Evolutionary conservation across 2,888 invertebrate genomes (phyloP), one percentile per base, ranked within the genome.

Genomic region (Drosophila sordidapex): DNA sequence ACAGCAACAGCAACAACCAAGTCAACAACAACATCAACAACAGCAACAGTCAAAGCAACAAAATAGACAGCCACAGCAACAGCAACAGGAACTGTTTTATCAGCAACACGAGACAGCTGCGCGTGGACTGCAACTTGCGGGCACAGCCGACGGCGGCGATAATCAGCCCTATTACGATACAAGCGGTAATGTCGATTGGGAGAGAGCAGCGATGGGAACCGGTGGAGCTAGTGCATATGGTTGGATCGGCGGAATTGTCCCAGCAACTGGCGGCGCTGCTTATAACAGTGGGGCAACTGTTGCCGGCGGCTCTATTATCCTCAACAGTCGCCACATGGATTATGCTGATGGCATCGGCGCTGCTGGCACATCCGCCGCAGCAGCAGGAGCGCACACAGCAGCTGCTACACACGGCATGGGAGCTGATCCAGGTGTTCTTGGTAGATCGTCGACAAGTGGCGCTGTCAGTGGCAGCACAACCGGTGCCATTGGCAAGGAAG

Each of bases 401-500:
- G 85, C 90, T 87, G 87, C 67, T 84, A 77, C 71, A 56, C 67
- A 81, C 75, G 77, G 81, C 62, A 69, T 87, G 70, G 82, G 90
- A 77, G 81, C 78, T 76, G 75, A 29, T 65, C 7, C 80, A 86
- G 83, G 87, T 70, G 80, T 40, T 46, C 27, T 51, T 60, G 49
- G 31, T n/a, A 51, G 61, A 35, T 4, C 70, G 58, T 35, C 77
- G 59, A 60, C 76, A 61, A 51, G 60, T 70, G 59, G 59, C 62
- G 36, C 36, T 68, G 68, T 46, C 54, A 53, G 83, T 65, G 80
- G 80, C 79, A 82, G 86, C 90, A 94, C 57, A n/a, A 56, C 92
- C 91, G 91, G 93, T 70, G 89, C 92, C 79, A 91, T 92, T 89
- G 92, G 93, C 87, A 94, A 95, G 91, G 94, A 94, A 91, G 94